Conservation (phyloP, 2,113 vertebrate genomes). For the Prochilodus magdalenae region DNA sequence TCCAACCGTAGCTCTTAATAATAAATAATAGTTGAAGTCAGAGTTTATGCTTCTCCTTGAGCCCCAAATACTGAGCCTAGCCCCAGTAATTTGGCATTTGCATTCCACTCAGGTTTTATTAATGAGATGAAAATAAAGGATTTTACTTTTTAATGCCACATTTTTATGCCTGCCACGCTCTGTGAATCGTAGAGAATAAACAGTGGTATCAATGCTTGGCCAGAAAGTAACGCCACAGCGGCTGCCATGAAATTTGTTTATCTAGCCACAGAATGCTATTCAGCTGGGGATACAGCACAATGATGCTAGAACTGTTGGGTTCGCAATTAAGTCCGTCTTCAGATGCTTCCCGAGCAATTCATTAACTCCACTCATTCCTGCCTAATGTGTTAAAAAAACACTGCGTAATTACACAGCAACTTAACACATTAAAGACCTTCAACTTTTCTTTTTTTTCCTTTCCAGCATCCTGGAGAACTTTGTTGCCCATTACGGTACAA, state of each 20-base stretch:
- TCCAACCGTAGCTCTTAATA: neutral
- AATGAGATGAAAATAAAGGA: constrained; percentile 88
- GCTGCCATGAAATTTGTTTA: constrained; percentile 77
- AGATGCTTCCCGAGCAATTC: constrained; percentile 80
- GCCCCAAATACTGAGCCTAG: constrained; percentile 53
- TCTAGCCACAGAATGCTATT: constrained; percentile 72
- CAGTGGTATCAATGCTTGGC: constrained; percentile 76
- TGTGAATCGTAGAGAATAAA: constrained; percentile 80
- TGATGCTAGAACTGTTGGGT: constrained; percentile 71
- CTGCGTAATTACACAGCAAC: constrained; percentile 69
- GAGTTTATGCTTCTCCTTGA: constrained; percentile 19
- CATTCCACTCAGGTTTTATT: constrained; percentile 72
- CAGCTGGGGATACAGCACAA: constrained; percentile 74
- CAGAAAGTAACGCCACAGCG: constrained; percentile 78
- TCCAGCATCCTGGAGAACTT: constrained; percentile 62
- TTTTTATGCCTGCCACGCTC: constrained; percentile 80
- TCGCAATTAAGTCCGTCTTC: constrained; percentile 80
- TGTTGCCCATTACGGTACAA: constrained; percentile 64
- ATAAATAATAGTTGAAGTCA: constrained; percentile 26
- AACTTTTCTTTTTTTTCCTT: constrained; percentile 57
- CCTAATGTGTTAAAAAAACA: constrained; percentile 70
- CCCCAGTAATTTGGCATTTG: constrained; percentile 72
- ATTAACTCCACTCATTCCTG: constrained; percentile 76
- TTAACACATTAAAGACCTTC: constrained; percentile 71
- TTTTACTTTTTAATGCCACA: constrained; percentile 78